Base-by-base conservation (phyloP, 1,140 invertebrate species). In the Cydia pomonella region DNA sequence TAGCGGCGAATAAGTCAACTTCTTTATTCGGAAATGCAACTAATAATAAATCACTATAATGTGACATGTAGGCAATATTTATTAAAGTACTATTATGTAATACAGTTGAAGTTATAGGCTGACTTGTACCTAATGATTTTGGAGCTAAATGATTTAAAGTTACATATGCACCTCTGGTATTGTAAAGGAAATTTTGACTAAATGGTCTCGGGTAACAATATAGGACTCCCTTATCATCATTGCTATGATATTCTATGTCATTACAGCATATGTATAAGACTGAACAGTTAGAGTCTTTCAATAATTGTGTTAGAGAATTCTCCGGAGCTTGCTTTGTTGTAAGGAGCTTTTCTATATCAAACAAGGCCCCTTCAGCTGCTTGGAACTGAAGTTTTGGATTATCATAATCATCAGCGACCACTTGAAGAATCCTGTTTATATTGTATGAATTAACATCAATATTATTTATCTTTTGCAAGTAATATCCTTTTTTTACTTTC, bases 401-500 rank as follows among this genome's bases (percentile, higher is more conserved):
- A 21, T 87, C 87, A 74, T 84, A 76, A 69, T 92, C 86, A 74
- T 93, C 94, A 72, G 93, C 93, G 10, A 95, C 94, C 89, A 94
- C 93, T 91, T 96, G 95, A 18, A 96, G 86, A 83, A 95, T 86
- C 77, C 76, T 89, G 75, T 92, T 89, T 1, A 93, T 86, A 66
- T 93, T 93, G 71, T 94, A 89, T 44, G 93, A 91, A 72, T 93
- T 95, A 3, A 96, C 94, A 78, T 95, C 94, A 66, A 94, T 93
- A 10, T 94, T 94, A 93, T 96, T 95, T 21, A 96, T 93, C 86
- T 94, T 95, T 66, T 93, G 87, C 29, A 96, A 88, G 92, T 95
- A 95, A 90, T 95, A 96, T 18, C 95, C 96, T 79, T 95, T 94
- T 93, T 95, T 96, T 5, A 96, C 94, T 81, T 94, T 95, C 76